Conservation (phyloP, 35 echinoderm and acorn worm species). For the Heliocidaris tuberculata region DNA sequence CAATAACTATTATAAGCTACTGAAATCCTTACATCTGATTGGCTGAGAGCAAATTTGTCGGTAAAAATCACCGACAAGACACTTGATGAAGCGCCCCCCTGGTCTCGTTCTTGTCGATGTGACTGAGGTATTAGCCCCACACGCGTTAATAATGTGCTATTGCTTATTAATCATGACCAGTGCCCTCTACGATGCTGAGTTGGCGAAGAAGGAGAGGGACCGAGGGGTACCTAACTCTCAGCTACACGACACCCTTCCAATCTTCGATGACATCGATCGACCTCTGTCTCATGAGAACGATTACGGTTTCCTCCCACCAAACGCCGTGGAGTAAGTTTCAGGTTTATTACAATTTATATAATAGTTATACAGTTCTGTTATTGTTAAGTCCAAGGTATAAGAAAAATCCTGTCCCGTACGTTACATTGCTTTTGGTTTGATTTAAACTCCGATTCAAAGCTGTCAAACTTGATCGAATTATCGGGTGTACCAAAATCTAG, state of each 20-base stretch:
- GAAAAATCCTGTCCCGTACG: neutral
- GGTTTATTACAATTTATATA: neutral
- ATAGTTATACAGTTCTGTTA: neutral
- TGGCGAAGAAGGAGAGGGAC: conserved; percentile 70
- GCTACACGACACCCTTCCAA: conserved; percentile 84
- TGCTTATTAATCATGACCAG: conserved; percentile 40
- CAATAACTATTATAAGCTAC: too few species aligned
- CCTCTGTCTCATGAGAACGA: conserved; percentile 58
- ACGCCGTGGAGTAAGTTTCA: conserved; percentile 67
- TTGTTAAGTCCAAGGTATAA: neutral
- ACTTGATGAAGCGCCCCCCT: too few species aligned
- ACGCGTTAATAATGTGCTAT: too few species aligned
- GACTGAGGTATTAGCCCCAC: too few species aligned
- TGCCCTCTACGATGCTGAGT: conserved; percentile 93
- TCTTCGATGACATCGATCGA: conserved; percentile 59
- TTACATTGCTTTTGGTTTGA: neutral
- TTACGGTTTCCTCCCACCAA: conserved; percentile 87
- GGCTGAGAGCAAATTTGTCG: too few species aligned
- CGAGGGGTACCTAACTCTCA: conserved; percentile 84
- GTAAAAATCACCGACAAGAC: too few species aligned
- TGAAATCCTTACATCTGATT: too few species aligned
- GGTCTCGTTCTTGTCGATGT: too few species aligned
- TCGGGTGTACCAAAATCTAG: too few species aligned
- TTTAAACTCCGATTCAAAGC: neutral
- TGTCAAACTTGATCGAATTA: too few species aligned